Conservation (phyloP, 1,140 invertebrate genomes). For the Drosophila lacertosa region DNA sequence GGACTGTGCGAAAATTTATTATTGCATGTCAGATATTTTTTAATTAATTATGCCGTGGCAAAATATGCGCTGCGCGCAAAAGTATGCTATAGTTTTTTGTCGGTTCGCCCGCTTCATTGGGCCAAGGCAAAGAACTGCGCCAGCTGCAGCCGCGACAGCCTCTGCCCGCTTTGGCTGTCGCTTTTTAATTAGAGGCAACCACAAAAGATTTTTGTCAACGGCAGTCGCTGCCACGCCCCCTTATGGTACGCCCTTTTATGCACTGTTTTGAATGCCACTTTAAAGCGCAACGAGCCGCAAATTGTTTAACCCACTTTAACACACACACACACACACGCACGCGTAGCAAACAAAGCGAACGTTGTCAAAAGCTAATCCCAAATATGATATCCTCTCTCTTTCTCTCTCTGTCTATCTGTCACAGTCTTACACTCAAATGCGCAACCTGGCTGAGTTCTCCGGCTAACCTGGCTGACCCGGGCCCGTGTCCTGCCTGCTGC, state of each 20-base stretch:
- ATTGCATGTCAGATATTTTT: slow-evolving; percentile 77
- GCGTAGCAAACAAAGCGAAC: slow-evolving; percentile 1
- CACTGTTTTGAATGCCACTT: slow-evolving; percentile 20
- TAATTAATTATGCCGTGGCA: slow-evolving; percentile 76
- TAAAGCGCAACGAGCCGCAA: slow-evolving; percentile 39
- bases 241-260: slow-evolving; percentile 5
- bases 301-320: slow-evolving; percentile 43
- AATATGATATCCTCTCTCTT: slow-evolving; percentile 47
- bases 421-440: slow-evolving; percentile 47
- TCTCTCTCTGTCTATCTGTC: too few relatives aligned
- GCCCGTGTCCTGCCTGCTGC: slow-evolving; percentile 9
- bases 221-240: background rate
- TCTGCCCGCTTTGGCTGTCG: slow-evolving; percentile 35
- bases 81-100: slow-evolving; percentile 62
- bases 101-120: slow-evolving; percentile 50
- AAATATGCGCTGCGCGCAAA: slow-evolving; percentile 74
- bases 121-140: slow-evolving; percentile 52
- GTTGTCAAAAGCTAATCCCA: slow-evolving; percentile 53
- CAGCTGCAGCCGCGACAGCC: slow-evolving; percentile 5
- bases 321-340: slow-evolving; percentile 18
- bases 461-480: background rate
- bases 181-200: slow-evolving; percentile 80
- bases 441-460: too few relatives aligned
- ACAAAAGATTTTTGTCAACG: slow-evolving; percentile 68
- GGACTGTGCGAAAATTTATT: slow-evolving; percentile 62